Conservation (phyloP, 2,888 invertebrate genomes). For the Bugulina stolonifera region DNA sequence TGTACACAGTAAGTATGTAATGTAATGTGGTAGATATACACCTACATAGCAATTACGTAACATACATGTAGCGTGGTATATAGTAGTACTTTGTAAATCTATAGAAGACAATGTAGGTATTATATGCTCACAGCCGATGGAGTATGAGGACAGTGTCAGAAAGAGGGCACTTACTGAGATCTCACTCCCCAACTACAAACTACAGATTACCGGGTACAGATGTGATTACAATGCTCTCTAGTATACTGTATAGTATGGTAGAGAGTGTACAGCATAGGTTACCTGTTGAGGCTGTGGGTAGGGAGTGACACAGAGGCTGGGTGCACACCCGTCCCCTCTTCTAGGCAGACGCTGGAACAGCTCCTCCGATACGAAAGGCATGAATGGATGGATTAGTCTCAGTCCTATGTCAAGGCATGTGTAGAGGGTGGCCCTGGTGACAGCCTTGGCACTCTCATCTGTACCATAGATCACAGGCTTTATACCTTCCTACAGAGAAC, state of each 20-base stretch:
- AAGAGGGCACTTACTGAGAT: too few species aligned
- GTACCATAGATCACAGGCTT: slow-evolving; percentile 73
- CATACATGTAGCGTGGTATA: too few species aligned
- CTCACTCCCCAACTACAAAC: background rate
- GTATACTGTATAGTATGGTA: background rate
- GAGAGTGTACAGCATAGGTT: too few species aligned
- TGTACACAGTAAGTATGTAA: too few species aligned
- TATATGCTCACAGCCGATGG: too few species aligned
- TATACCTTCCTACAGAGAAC: slow-evolving; percentile 64
- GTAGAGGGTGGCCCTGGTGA: slow-evolving; percentile 70
- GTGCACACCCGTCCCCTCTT: slow-evolving; percentile 46
- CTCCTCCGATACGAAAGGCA: slow-evolving; percentile 96
- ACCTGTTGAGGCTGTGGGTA: slow-evolving; percentile 65
- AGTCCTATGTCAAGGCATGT: slow-evolving; percentile 78
- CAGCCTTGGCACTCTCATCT: slow-evolving; percentile 57
- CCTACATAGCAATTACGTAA: too few species aligned
- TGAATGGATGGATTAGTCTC: slow-evolving; percentile 83
- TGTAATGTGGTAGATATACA: too few species aligned
- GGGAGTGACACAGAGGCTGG: slow-evolving; percentile 80
- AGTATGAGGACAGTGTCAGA: too few species aligned
- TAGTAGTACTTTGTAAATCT: too few species aligned
- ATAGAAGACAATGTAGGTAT: too few species aligned
- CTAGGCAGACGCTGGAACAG: slow-evolving; percentile 81
- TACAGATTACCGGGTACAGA: background rate
- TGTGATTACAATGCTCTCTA: background rate